Percentiles rank a stretch among this genome's conserved stretches.
Evolutionary conservation across 2,888 invertebrate species (phyloP).

Genomic region (Parapristionchus giblindavisi): DNA sequence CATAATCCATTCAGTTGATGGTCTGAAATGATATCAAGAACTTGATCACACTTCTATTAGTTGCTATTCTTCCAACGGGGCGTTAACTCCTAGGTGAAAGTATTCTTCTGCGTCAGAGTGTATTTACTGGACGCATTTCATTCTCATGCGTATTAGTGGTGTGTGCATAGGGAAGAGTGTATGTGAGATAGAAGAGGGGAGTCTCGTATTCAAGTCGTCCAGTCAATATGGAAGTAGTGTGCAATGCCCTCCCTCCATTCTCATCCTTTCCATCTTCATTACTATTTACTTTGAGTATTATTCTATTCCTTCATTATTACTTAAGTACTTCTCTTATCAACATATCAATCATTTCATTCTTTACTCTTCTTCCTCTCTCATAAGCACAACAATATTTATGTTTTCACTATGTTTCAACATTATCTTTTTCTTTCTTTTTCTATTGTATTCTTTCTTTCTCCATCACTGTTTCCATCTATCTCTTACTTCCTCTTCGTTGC

Average conservation of each 20-base stretch:
- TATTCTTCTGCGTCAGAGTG: neutral
- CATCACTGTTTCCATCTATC: neutral
- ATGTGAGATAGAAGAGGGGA: neutral
- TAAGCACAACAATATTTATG: neutral
- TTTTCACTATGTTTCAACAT: neutral
- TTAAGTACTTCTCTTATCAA: neutral
- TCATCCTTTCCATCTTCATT: conserved; percentile 20
- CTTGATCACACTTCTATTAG: conserved; percentile 4
- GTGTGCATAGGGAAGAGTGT: conserved; percentile 3
- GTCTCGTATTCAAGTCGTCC: neutral
- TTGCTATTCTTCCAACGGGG: neutral
- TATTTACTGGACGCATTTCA: neutral
- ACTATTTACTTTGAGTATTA: conserved; percentile 27
- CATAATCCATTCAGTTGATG: neutral
- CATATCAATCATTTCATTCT: neutral
- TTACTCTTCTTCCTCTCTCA: neutral
- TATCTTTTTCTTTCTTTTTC: neutral
- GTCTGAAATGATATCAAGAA: neutral
- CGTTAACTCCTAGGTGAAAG: neutral
- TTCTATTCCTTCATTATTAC: too few species aligned
- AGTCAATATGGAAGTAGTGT: conserved; percentile 34
- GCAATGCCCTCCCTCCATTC: neutral
- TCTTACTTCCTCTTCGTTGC: neutral
- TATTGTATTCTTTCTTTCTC: neutral
- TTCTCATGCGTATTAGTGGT: conserved; percentile 9